Evolutionary conservation across 2,797 vertebrate species (phyloP), one percentile per base, ranked within the genome.

Genomic region (Myiotriccus ornatus): DNA sequence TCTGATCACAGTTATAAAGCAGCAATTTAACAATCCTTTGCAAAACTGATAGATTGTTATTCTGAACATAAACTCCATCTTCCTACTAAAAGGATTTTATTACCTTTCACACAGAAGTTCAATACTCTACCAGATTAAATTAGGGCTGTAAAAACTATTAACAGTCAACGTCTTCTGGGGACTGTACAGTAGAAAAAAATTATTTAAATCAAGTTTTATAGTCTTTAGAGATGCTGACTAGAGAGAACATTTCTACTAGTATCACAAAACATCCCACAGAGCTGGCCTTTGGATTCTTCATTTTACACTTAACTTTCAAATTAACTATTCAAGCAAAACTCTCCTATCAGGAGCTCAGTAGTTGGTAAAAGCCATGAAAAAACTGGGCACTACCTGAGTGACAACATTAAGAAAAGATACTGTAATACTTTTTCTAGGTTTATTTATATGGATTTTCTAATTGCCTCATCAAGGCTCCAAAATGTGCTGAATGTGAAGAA

Each of bases 21-120:
- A 67, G 79, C 37, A 90, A 89, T 94, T 96, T 90, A 96, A 92
- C 32, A 94, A 74, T 82, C 90, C 49, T 93, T 95, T 94, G 84
- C 84, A 96, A 96, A 97, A 90, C n/a, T 32, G 77, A 96, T 57
- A 96, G 93, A 93, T 95, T 96, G 91, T 91, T 95, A 96, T 96
- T 97, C 95, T 96, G 87, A 96, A 92, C 94, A 94, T 96, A 96
- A 97, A 96, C 89, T 97, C 93, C 56, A 87, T 94, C 94, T 97
- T 96, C 83, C 82, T 96, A 84, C 89, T 95, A 95, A 97, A 96
- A 95, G 78, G 91, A 90, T 95, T 96, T 97, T 97, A 97, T 96
- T 96, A 91, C 75, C 73, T 95, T 93, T 95, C 25, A 49, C 57
- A 49, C 90, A 92, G 77, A 93, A 93, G 83, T 96, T 97, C 88